These are phyloP conservation scores for Lasioglossum baleicum DNA, from an alignment of 1,140 invertebrate species.

Conservation along the genomic window DNA sequence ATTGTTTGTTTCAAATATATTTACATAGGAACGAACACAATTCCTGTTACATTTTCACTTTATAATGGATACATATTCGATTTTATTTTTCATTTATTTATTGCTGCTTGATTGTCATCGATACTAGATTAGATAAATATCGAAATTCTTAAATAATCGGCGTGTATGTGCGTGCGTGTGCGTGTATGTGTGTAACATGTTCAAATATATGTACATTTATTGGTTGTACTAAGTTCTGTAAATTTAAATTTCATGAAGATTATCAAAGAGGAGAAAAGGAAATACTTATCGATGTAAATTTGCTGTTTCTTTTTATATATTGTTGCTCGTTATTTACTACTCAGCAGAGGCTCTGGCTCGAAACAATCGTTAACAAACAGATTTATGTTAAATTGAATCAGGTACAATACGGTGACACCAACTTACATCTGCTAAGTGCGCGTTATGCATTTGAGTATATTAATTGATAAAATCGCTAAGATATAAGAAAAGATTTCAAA, in stretches of 20 bases:
- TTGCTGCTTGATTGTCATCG: neutral
- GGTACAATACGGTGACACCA: conserved; percentile 13
- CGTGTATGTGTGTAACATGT: conserved; percentile 13
- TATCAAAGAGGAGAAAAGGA: neutral
- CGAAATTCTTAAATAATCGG: neutral
- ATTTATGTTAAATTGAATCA: conserved; percentile 10
- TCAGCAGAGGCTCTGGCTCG: conserved; percentile 29
- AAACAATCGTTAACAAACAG: conserved; percentile 8
- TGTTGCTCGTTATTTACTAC: conserved; percentile 10
- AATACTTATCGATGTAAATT: neutral
- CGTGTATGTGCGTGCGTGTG: neutral
- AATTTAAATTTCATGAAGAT: conserved; percentile 9
- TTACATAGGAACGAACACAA: neutral
- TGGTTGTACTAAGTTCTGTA: conserved; percentile 25
- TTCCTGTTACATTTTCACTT: conserved; percentile 6
- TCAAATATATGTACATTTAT: conserved; percentile 37
- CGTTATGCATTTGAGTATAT: conserved; percentile 43
- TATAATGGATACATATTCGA: neutral
- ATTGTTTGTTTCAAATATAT: neutral
- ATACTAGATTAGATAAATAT: neutral
- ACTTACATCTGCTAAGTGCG: conserved; percentile 13
- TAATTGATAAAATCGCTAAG: conserved; percentile 14
- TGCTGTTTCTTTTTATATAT: neutral
- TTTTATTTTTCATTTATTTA: conserved; percentile 8
- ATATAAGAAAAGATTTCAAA: neutral